Evolutionary conservation across 2,888 invertebrate species (phyloP), one percentile per base, ranked within the genome.

Genomic region (Globia sparganii): DNA sequence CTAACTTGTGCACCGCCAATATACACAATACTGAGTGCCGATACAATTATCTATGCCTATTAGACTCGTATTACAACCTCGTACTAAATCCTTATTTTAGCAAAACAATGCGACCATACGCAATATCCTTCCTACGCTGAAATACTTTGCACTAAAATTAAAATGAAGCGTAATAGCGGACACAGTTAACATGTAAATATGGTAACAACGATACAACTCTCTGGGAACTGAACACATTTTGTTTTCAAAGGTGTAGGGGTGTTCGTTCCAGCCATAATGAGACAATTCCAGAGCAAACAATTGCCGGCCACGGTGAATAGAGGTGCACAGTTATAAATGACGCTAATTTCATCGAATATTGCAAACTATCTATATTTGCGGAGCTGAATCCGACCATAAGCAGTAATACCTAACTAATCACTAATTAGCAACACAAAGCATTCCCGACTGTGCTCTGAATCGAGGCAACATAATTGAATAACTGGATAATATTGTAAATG

Each of bases 221-320:
- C 68, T 65, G 67, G 75, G 79, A 86, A 86, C 75, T 81, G 56
- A 84, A 78, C 74, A 72, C 67, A 74, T 84, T 82, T 84, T 59
- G 77, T 78, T 76, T 71, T 72, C 64, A 72, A 84, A 84, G 76
- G 81, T 83, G 75, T 80, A 31, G 43, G 53, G 34, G 43, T 64
- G 61, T 80, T 82, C 69, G 73, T 61, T 34, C 59, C 28, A 13
- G 11, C 37, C 65, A 66, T 80, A 82, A 82, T 80, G 70, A 86
- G 67, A 86, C 75, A 62, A 83, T 80, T 74, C 37, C 68, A 43
- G 18, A 71, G 68, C 76, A 78, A 84, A 86, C 78, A 78, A 82
- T 82, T 46, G 59, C 66, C 59, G 49, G 69, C 79, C 49, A 40
- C 69, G 11, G 25, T 46, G 56, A 72, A 81, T 79, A 75, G 66